These are phyloP conservation scores for Sakesphorus luctuosus DNA, from an alignment of 2,113 vertebrate genomes.

Conservation along the genomic window DNA sequence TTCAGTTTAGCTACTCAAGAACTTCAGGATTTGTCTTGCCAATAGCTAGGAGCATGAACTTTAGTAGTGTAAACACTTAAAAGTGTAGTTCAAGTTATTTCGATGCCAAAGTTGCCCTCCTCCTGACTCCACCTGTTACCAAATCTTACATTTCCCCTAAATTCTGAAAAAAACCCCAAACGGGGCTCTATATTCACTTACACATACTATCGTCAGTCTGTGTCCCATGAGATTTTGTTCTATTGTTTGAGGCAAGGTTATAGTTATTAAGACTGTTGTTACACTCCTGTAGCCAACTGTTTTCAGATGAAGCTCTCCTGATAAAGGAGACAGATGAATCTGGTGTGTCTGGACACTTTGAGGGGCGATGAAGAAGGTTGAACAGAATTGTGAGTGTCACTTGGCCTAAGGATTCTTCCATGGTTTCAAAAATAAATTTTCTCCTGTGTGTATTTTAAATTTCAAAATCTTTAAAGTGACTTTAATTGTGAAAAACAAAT, in stretches of 20 bases:
- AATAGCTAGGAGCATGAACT: neutral
- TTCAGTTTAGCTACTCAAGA: neutral
- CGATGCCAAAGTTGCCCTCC: neutral
- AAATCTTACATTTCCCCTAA: neutral
- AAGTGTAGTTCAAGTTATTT: conserved; percentile 14
- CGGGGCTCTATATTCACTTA: neutral
- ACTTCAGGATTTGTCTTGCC: neutral
- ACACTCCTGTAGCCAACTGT: neutral
- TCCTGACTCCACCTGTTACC: neutral
- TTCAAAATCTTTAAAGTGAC: neutral
- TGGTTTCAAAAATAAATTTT: neutral
- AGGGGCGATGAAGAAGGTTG: neutral
- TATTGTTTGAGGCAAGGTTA: neutral
- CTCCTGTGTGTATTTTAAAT: neutral
- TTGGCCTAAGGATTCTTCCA: neutral
- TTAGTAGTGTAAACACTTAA: neutral
- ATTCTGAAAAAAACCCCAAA: neutral
- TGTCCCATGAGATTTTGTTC: neutral
- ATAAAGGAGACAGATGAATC: neutral
- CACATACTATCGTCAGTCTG: neutral
- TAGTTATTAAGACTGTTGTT: neutral
- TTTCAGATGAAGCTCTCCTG: neutral
- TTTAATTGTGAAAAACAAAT: neutral
- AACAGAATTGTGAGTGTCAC: neutral
- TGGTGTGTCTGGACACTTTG: neutral